Evolutionary conservation across 2,113 vertebrate species (phyloP).

Genomic region (Trematomus loennbergii): DNA sequence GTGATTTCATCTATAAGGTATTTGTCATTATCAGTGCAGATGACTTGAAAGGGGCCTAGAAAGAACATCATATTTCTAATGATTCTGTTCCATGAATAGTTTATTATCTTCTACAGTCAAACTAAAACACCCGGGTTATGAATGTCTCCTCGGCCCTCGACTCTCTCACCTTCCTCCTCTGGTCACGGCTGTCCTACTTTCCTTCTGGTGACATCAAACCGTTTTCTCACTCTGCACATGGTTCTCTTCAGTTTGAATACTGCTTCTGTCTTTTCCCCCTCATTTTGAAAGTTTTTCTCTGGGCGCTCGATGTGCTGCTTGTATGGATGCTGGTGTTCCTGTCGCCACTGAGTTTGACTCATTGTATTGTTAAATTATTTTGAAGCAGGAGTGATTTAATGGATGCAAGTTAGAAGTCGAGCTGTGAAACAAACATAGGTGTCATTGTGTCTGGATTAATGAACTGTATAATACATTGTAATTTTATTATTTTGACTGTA

Average conservation of each 20-base stretch:
- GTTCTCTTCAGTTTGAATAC: slow-evolving; percentile 41
- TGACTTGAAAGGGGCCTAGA: neutral
- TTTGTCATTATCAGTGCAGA: slow-evolving; percentile 9
- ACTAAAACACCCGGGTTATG: slow-evolving; percentile 49
- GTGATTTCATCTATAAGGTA: slow-evolving; percentile 24
- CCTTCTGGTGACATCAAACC: slow-evolving; percentile 26
- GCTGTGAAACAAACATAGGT: slow-evolving; percentile 56
- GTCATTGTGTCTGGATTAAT: slow-evolving; percentile 52
- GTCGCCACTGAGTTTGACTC: slow-evolving; percentile 16
- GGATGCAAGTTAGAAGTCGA: slow-evolving; percentile 18
- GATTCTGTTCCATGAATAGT: slow-evolving; percentile 13
- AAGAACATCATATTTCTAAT: slow-evolving; percentile 24
- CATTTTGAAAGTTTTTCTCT: slow-evolving; percentile 19
- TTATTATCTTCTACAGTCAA: slow-evolving; percentile 20
- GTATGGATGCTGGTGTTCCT: slow-evolving; percentile 61
- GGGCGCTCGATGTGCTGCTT: slow-evolving; percentile 40
- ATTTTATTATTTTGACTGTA: slow-evolving; percentile 72
- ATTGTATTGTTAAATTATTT: slow-evolving; percentile 10
- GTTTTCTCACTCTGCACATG: slow-evolving; percentile 34
- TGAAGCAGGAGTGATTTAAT: neutral
- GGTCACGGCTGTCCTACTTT: slow-evolving; percentile 42
- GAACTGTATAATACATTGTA: slow-evolving; percentile 66
- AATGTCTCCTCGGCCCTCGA: slow-evolving; percentile 51
- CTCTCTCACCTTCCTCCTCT: slow-evolving; percentile 29
- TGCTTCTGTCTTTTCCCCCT: neutral